Base-by-base conservation (phyloP, 2,888 invertebrate genomes). In the Cosmia pyralina region DNA sequence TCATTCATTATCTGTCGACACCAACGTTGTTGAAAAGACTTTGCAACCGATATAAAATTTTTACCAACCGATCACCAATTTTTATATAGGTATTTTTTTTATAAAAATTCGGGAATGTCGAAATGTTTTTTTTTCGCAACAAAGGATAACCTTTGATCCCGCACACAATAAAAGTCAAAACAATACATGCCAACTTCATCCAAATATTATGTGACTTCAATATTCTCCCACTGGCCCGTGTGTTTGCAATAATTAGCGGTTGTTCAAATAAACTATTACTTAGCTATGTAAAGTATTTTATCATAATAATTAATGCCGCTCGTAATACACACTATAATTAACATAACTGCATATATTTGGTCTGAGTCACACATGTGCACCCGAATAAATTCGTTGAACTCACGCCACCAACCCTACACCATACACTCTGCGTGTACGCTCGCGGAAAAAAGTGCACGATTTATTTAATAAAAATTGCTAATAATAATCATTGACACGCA, bases 401-500 rank as follows among this genome's bases (percentile, higher is more conserved):
- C 84, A 84, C 83, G 73, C 70, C 38, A 76, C 34, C 60, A 41
- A 73, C 79, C 84, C 79, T 68, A 59, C 41, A 73, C 79, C 84
- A 77, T 68, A 59, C 41, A 48, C 72, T 53, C 79, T 59, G 65
- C 69, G 73, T 74, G 59, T 62, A 72, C 60, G 53, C 70, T 58
- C 11, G 5, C 28, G n/a, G 57, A 68, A 79, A 79, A 84, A 85
- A 82, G 59, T 75, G 73, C 72, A 72, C 72, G 72, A 69, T 60
- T 82, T 70, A 70, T 76, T 74, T 57, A 72, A 62, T 69, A 79
- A 79, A 79, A 83, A 75, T 75, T 72, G 71, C 74, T 75, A 79
- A 82, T 77, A 81, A 67, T 83, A 81, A 85, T 81, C 81, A 82
- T 70, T 72, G 75, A 69, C 89, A 91, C 90, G 88, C 90, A 83